These are phyloP conservation scores for Lerema accius DNA, from an alignment of 1,140 invertebrate genomes.

Conservation along the genomic window DNA sequence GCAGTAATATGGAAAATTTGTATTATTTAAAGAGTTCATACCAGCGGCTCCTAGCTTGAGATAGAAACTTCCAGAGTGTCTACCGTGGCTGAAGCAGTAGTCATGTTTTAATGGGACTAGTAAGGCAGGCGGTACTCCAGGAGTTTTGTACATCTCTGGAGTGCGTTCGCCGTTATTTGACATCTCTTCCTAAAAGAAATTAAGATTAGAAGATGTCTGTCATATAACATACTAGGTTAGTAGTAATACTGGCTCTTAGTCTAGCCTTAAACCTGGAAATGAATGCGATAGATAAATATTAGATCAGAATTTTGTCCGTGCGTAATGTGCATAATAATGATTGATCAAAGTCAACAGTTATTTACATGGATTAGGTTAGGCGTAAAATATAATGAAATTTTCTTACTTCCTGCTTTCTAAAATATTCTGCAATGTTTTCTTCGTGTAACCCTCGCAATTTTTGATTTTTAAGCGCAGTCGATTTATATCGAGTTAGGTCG, in stretches of 20 bases:
- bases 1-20: too few relatives aligned
- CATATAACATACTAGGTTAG: neutral
- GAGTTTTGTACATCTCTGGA: slow-evolving; percentile 47
- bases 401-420: slow-evolving; percentile 70
- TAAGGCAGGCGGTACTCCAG: slow-evolving; percentile 49
- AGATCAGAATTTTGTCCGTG: too few relatives aligned
- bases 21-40: slow-evolving; percentile 42
- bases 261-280: too few relatives aligned
- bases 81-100: slow-evolving; percentile 85
- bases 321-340: too few relatives aligned
- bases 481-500: slow-evolving; percentile 85
- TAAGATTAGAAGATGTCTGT: too few relatives aligned
- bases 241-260: too few relatives aligned
- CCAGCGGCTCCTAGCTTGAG: slow-evolving; percentile 89
- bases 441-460: slow-evolving; percentile 72
- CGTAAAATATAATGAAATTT: neutral
- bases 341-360: too few relatives aligned
- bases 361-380: too few relatives aligned
- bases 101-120: slow-evolving; percentile 73
- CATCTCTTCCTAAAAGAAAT: slow-evolving; percentile 58
- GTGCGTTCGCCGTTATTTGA: slow-evolving; percentile 63
- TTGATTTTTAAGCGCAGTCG: slow-evolving; percentile 77
- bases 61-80: slow-evolving; percentile 89
- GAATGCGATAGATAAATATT: too few relatives aligned
- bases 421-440: slow-evolving; percentile 66